Evolutionary conservation across 2,888 invertebrate genomes (phyloP).

Genomic region (Athalia cordata): DNA sequence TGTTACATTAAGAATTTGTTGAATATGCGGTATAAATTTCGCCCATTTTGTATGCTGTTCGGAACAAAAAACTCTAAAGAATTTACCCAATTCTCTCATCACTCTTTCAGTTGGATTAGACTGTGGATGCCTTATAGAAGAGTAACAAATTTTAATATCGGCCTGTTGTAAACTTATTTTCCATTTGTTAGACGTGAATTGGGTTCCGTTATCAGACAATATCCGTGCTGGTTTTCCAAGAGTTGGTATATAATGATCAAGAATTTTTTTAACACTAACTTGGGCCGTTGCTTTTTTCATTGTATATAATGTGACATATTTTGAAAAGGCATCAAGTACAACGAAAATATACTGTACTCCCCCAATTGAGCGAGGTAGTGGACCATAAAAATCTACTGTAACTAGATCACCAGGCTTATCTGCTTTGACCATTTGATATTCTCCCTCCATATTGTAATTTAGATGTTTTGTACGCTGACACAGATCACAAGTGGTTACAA

Average conservation of each 20-base stretch:
- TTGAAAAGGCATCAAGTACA: slow-evolving; percentile 43
- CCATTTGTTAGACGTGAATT: slow-evolving; percentile 55
- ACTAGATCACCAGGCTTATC: slow-evolving; percentile 42
- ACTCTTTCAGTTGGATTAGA: slow-evolving; percentile 55
- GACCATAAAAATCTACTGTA: slow-evolving; percentile 48
- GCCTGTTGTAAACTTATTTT: not conserved
- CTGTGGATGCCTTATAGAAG: slow-evolving; percentile 53
- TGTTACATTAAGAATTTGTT: slow-evolving; percentile 46
- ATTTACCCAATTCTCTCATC: slow-evolving; percentile 54
- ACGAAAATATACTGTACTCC: slow-evolving; percentile 48
- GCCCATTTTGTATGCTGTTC: slow-evolving; percentile 48
- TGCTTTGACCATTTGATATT: slow-evolving; percentile 30
- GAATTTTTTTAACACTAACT: slow-evolving; percentile 43
- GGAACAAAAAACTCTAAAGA: slow-evolving; percentile 48
- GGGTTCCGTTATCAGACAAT: slow-evolving; percentile 53
- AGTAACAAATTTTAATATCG: slow-evolving; percentile 26
- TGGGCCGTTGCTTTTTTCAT: slow-evolving; percentile 51
- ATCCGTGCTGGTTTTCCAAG: slow-evolving; percentile 43
- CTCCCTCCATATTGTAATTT: slow-evolving; percentile 31
- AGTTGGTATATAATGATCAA: slow-evolving; percentile 22
- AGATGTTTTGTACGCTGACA: slow-evolving; percentile 50
- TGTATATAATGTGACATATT: slow-evolving; percentile 51
- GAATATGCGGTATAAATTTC: slow-evolving; percentile 45
- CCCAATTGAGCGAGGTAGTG: slow-evolving; percentile 45
- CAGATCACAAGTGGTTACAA: slow-evolving; percentile 48